Percentiles rank a stretch among this genome's conserved stretches.
These are phyloP conservation scores for Brotula barbata DNA, from an alignment of 2,797 vertebrate genomes.

Conservation along the genomic window DNA sequence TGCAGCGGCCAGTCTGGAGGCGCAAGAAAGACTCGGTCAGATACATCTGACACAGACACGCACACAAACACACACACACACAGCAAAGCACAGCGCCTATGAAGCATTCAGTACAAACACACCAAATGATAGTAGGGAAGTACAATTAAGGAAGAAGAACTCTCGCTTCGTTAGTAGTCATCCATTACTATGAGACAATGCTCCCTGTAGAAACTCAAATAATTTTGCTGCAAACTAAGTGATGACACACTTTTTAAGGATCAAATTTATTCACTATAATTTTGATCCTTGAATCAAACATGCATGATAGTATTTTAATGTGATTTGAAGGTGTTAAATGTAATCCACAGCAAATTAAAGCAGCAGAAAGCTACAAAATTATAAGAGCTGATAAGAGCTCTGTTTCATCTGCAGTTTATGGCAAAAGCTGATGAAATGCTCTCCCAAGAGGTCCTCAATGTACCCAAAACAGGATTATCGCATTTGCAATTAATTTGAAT, in stretches of 20 bases:
- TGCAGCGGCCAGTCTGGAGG: slow-evolving; percentile 66
- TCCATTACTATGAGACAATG: no score
- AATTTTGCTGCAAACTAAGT: no score
- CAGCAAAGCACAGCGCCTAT: no score
- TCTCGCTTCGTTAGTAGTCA: no score
- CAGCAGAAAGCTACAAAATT: not conserved
- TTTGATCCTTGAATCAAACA: not conserved
- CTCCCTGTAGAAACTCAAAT: no score
- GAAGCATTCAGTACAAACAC: no score
- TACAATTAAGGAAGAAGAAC: no score
- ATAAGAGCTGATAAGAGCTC: no score
- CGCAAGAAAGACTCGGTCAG: slow-evolving; percentile 64
- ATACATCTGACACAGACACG: slow-evolving; percentile 11
- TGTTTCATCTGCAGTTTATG: not conserved
- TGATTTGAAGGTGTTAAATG: not conserved
- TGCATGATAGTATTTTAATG: not conserved
- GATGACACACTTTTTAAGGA: no score
- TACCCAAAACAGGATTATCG: slow-evolving; percentile 19
- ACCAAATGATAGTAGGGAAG: no score
- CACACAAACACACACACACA: not conserved
- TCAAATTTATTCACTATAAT: not conserved
- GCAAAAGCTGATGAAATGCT: not conserved
- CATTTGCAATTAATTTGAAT: not conserved
- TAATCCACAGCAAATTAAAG: not conserved
- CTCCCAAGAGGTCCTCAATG: slow-evolving; percentile 23